phyloP scores from a whole-genome alignment of 1,140 invertebrate genomes.

The Danaus plexippus region DNA sequence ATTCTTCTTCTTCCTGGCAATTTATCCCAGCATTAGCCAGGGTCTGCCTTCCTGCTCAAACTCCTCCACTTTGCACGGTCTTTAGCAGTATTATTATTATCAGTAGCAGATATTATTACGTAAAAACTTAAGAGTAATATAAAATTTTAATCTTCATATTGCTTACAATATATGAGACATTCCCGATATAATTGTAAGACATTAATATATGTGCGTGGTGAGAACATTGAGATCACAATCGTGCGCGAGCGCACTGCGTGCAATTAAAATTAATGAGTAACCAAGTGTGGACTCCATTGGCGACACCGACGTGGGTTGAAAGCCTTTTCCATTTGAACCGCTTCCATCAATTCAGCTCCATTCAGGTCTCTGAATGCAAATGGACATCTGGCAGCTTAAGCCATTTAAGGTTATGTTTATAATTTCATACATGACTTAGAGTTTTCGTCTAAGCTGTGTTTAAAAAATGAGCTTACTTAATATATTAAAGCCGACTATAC shows the following conservation, averaged over 20 bases:
- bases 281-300: neutral
- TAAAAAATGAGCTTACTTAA: too few relatives aligned
- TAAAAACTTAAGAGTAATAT: too few relatives aligned
- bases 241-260: slow-evolving; percentile 28
- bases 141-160: too few relatives aligned
- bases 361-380: slow-evolving; percentile 2
- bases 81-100: neutral
- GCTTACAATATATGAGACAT: too few relatives aligned
- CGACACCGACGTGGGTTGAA: slow-evolving; percentile 9
- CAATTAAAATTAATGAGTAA: slow-evolving; percentile 62
- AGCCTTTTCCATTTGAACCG: slow-evolving; percentile 8
- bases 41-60: too few relatives aligned
- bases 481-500: too few relatives aligned
- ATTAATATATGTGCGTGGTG: slow-evolving; percentile 11
- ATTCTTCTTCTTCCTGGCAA: slow-evolving; percentile 14
- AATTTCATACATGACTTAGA: neutral
- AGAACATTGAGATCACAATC: slow-evolving; percentile 39
- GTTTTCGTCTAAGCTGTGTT: too few relatives aligned
- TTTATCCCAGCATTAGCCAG: too few relatives aligned
- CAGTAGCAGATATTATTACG: too few relatives aligned
- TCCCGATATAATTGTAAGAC: slow-evolving; percentile 4
- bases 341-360: slow-evolving; percentile 2
- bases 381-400: slow-evolving; percentile 1
- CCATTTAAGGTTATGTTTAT: neutral
- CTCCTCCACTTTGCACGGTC: too few relatives aligned